These are phyloP conservation scores for Platalea minor DNA, from an alignment of 2,797 vertebrate genomes.

Conservation along the genomic window DNA sequence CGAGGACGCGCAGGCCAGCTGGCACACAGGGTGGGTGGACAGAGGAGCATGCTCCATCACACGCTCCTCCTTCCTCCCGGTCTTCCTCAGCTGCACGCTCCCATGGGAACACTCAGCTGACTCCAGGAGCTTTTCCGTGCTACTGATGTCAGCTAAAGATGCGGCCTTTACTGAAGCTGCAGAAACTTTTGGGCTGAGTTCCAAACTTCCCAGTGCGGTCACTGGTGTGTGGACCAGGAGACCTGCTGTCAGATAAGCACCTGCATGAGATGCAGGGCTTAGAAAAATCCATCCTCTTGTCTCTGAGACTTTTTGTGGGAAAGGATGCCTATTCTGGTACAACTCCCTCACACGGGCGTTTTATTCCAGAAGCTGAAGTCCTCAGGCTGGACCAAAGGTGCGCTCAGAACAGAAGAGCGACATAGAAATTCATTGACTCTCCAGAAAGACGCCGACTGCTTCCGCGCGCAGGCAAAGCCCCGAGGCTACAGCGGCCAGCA, in stretches of 20 bases:
- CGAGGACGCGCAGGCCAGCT: neutral
- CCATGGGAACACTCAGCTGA: neutral
- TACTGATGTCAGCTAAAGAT: neutral
- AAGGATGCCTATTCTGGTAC: neutral
- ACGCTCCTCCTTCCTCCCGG: neutral
- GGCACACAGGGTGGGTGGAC: neutral
- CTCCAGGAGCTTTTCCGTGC: neutral
- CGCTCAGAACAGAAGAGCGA: neutral
- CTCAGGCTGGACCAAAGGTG: neutral
- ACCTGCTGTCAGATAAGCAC: neutral
- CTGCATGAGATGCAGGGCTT: neutral
- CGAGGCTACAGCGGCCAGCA: neutral
- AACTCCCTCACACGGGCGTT: accelerated
- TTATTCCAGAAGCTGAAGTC: neutral
- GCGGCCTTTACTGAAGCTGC: neutral
- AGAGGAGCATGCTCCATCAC: neutral
- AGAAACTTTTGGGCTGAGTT: neutral
- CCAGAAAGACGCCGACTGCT: neutral
- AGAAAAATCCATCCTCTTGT: neutral
- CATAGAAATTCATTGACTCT: neutral
- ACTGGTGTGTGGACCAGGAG: neutral
- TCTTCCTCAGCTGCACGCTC: neutral
- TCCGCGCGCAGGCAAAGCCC: neutral
- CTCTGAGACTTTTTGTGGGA: neutral
- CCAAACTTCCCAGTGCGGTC: neutral